Evolutionary conservation across 2,888 invertebrate species (phyloP), one percentile per base, ranked within the genome.

Genomic region (Cyaniris semiargus): DNA sequence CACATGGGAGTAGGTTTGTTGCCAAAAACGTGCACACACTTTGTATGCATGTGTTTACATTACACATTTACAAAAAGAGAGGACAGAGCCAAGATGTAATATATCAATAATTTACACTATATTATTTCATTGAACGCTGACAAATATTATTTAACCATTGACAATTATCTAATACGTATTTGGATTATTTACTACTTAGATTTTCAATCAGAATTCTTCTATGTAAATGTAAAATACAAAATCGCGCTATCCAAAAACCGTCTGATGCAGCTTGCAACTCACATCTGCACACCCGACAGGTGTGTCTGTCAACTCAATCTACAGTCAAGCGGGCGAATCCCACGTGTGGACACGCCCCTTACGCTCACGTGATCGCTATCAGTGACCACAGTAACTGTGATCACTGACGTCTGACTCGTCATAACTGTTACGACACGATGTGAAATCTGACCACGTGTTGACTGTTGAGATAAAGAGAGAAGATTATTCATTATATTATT

Each of bases 51-150:
- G 23, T 60, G 60, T 66, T 66, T 27, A 66, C 66, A 66, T 27
- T 27, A 66, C 66, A 15, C 6, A 66, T 66, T 66, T 15, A 66
- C 23, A 27, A 66, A 15, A 27, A 5, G 23, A 27, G 66, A 66
- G 66, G 66, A 27, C 66, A 66, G 66, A 27, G 66, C 66, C 66
- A 27, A 27, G 23, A 27, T 66, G 66, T 66, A 66, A 66, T 27
- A 66, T n/a, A n/a, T n/a, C n/a, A n/a, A 5, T 23, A 66, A 66
- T 66, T 66, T 13, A 27, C 23, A 66, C 66, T 4, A 15, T 27
- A 66, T 66, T 27, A 66, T 66, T 66, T 27, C 13, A 66, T 27
- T 23, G 2, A 27, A 3, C 23, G 66, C 15, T 27, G 60, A 60
- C 21, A 60, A 23, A 60, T 23, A 60, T 56, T 13, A 56, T 56